Percentiles rank a stretch among this genome's conserved stretches.
Evolutionary conservation across 2,888 invertebrate genomes (phyloP).

Genomic region (Athrips mouffetella): DNA sequence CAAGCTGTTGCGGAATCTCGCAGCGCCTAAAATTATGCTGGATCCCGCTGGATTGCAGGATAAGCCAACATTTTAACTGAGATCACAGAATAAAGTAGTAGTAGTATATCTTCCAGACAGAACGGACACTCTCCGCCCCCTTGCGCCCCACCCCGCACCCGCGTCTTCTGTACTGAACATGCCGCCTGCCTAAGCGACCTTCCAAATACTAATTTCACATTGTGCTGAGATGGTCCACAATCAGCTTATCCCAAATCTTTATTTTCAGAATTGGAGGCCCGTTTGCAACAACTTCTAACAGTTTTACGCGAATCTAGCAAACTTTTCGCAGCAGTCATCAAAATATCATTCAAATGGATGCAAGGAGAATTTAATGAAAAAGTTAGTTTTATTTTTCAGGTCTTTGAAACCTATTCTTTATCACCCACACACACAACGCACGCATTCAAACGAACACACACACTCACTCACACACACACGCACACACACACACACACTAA

Average conservation of each 20-base stretch:
- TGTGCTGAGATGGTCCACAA: not conserved
- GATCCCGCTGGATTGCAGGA: too few relatives aligned
- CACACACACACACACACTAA: too few relatives aligned
- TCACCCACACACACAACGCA: not conserved
- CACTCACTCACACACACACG: not conserved
- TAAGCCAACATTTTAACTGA: too few relatives aligned
- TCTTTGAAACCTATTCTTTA: not conserved
- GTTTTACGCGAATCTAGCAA: constrained; percentile 28
- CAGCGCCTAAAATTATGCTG: too few relatives aligned
- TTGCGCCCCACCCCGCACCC: not conserved
- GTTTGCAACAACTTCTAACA: constrained; percentile 33
- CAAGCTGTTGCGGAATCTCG: too few relatives aligned
- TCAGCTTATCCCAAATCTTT: not conserved
- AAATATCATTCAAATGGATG: constrained; percentile 39
- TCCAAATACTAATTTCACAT: too few relatives aligned
- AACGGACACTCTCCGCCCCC: too few relatives aligned
- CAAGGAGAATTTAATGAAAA: constrained; percentile 29
- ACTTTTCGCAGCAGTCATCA: constrained; percentile 31
- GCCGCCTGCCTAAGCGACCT: not conserved
- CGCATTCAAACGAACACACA: not conserved
- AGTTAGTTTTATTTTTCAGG: constrained; percentile 22
- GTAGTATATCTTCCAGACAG: too few relatives aligned
- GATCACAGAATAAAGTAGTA: too few relatives aligned
- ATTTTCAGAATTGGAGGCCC: constrained; percentile 43
- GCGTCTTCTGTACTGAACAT: not conserved